phyloP scores from a whole-genome alignment of 1,140 invertebrate species.

The Heterodera schachtii region DNA sequence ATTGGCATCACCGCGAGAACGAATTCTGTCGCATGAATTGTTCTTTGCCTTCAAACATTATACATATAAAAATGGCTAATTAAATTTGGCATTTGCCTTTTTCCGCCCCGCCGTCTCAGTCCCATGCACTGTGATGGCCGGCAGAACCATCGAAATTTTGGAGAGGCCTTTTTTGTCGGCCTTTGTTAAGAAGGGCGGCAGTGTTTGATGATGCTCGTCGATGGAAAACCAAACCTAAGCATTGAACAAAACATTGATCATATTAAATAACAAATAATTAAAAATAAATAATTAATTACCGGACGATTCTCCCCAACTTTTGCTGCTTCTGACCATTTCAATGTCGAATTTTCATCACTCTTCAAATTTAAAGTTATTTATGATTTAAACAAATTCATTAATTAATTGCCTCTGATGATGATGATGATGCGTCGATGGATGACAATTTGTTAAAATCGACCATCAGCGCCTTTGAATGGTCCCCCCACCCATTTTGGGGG shows the following conservation, averaged over 20 bases:
- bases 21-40: neutral
- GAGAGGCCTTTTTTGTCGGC: neutral
- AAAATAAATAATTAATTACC: neutral
- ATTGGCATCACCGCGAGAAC: neutral
- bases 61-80: neutral
- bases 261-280: neutral
- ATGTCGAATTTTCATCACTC: neutral
- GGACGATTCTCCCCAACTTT: constrained; percentile 9
- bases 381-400: neutral
- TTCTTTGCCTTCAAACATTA: neutral
- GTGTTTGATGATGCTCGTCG: neutral
- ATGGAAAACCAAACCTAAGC: neutral
- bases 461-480: neutral
- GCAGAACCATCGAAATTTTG: neutral
- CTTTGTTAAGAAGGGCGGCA: neutral
- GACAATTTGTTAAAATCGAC: neutral
- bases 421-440: neutral
- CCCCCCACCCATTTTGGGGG: neutral
- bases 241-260: neutral
- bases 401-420: neutral
- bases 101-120: neutral
- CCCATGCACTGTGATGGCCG: neutral
- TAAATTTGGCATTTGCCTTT: neutral
- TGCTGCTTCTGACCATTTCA: constrained; percentile 14
- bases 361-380: neutral